Percentiles rank a stretch among this genome's conserved stretches.
phyloP scores from a whole-genome alignment of 2,797 vertebrate genomes.

The Cheirogaleus major region DNA sequence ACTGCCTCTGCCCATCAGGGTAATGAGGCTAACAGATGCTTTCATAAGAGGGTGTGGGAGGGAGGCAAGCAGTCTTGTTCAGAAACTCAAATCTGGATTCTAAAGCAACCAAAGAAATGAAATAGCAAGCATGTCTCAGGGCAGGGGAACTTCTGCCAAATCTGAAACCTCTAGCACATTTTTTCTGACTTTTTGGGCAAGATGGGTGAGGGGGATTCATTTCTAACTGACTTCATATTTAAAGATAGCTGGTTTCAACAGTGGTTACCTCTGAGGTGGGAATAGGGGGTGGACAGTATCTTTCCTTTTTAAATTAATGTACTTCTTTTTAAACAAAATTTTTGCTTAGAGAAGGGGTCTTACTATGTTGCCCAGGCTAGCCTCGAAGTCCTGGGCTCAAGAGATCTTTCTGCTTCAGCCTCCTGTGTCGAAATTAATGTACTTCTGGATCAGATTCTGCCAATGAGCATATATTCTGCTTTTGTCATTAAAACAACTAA shows the following conservation, averaged over 20 bases:
- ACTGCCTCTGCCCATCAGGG: slow-evolving; percentile 44
- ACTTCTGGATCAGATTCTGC: background rate
- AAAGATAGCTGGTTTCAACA: background rate
- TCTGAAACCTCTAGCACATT: background rate
- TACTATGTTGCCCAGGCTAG: too few relatives aligned
- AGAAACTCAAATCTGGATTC: slow-evolving; percentile 63
- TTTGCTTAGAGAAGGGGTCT: too few relatives aligned
- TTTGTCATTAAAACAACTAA: background rate
- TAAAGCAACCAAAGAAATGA: slow-evolving; percentile 47
- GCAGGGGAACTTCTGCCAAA: background rate
- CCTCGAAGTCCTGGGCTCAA: too few relatives aligned
- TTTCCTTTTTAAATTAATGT: background rate
- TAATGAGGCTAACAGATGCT: slow-evolving; percentile 58
- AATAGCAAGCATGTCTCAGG: background rate
- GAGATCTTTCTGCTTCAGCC: too few relatives aligned
- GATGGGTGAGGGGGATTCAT: background rate
- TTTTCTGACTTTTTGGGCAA: background rate
- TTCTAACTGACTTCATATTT: background rate
- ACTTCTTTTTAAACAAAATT: too few relatives aligned
- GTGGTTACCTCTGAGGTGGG: background rate
- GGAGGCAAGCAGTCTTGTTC: background rate
- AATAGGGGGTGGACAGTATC: background rate
- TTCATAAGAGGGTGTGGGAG: background rate
- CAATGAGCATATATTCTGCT: background rate
- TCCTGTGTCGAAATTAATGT: background rate